A percentile compares a stretch with the other conserved stretches of the same genome.
phyloP scores from a whole-genome alignment of 2,888 invertebrate species.

The Sinotaia quadrata region DNA sequence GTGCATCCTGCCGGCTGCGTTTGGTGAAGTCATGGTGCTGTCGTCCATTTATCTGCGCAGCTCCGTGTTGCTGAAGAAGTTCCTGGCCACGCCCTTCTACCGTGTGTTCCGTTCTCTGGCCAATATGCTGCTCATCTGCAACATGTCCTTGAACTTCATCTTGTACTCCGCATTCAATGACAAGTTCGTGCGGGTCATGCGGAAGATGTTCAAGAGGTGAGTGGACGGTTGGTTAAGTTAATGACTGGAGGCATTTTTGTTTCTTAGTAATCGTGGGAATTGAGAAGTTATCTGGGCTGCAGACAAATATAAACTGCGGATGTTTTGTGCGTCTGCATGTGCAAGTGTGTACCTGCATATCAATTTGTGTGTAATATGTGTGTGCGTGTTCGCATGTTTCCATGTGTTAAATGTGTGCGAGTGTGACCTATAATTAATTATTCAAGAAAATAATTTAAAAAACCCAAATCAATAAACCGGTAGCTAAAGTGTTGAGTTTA shows the following conservation, averaged over 20 bases:
- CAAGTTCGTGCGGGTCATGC: slow-evolving; percentile 56
- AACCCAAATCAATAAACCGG: no score
- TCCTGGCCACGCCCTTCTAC: slow-evolving; percentile 50
- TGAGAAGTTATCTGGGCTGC: neutral
- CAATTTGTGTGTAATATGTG: no score
- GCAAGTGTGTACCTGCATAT: no score
- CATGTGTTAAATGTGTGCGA: no score
- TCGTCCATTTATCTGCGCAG: slow-evolving; percentile 4
- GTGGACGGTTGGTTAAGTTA: neutral
- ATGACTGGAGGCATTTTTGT: neutral
- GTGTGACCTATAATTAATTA: no score
- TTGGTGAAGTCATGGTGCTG: slow-evolving; percentile 47
- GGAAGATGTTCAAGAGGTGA: slow-evolving; percentile 45
- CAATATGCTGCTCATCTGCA: slow-evolving; percentile 61
- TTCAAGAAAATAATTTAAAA: no score
- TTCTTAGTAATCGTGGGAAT: neutral
- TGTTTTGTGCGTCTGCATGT: neutral
- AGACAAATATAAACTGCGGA: neutral
- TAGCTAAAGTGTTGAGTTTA: no score
- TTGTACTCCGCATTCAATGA: slow-evolving; percentile 67
- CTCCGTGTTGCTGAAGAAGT: slow-evolving; percentile 34
- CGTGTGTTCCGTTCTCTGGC: slow-evolving; percentile 50
- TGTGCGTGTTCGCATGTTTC: no score
- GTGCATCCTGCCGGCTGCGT: slow-evolving; percentile 64
- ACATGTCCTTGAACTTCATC: slow-evolving; percentile 65